These are phyloP conservation scores for Emydocephalus ijimae DNA, from an alignment of 2,113 vertebrate genomes.

Conservation along the genomic window DNA sequence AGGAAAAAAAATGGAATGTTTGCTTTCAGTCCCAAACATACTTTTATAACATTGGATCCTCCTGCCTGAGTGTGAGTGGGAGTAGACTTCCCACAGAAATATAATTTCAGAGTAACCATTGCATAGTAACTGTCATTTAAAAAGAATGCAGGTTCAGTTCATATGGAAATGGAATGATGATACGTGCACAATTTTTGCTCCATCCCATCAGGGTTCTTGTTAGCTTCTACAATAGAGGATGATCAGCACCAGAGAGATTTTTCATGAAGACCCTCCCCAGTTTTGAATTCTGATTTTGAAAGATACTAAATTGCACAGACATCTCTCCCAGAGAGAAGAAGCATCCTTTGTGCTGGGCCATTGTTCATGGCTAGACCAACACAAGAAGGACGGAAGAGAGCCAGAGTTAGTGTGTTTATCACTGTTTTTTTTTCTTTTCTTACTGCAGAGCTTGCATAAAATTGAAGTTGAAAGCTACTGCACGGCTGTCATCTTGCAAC, in stretches of 20 bases:
- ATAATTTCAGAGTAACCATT: neutral
- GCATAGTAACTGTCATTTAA: neutral
- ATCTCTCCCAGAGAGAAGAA: neutral
- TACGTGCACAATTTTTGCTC: neutral
- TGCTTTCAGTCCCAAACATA: neutral
- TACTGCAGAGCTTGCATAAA: neutral
- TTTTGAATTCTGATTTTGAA: neutral
- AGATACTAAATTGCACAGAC: neutral
- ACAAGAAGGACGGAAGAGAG: neutral
- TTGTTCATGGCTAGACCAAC: neutral
- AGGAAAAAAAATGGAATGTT: neutral
- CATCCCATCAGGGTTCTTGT: neutral
- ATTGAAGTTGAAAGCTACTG: neutral
- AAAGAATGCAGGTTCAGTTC: neutral
- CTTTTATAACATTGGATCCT: neutral
- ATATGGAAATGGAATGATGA: neutral
- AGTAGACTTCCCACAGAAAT: neutral
- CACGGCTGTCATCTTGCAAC: neutral
- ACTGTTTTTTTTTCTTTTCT: neutral
- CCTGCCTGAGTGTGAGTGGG: neutral
- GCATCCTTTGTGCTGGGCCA: neutral
- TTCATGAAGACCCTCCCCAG: neutral
- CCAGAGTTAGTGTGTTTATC: neutral
- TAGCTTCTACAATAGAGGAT: neutral
- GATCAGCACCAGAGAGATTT: neutral